Percentiles rank a stretch among this genome's conserved stretches.
Conservation (phyloP, 1,140 invertebrate genomes). For the Leptonema lineaticorne region DNA sequence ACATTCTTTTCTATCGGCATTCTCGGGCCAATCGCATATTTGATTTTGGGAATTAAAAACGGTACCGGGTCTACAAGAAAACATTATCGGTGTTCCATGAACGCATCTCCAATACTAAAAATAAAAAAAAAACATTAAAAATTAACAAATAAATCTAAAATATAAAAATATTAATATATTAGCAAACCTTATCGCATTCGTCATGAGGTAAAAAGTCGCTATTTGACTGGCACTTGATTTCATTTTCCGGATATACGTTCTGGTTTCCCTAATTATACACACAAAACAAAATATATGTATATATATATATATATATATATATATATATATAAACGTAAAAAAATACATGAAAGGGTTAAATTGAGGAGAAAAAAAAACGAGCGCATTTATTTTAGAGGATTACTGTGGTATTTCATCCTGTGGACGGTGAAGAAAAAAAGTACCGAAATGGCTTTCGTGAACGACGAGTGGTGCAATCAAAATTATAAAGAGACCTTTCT, state of each 20-base stretch:
- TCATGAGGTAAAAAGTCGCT: constrained; percentile 64
- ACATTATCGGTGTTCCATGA: constrained; percentile 70
- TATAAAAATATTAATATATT: background rate
- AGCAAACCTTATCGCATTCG: constrained; percentile 59
- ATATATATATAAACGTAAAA: background rate
- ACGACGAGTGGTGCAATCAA: background rate
- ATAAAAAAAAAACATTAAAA: background rate
- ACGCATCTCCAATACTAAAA: constrained; percentile 78
- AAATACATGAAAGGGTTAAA: too few species aligned
- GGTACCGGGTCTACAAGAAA: constrained; percentile 69
- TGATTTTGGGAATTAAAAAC: constrained; percentile 69
- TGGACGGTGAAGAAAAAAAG: too few species aligned
- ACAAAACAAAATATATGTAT: background rate
- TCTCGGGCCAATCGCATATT: constrained; percentile 79
- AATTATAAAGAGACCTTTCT: background rate
- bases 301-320: background rate
- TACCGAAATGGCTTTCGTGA: background rate
- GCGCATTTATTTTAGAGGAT: background rate
- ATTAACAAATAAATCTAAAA: background rate
- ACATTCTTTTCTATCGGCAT: constrained; percentile 65
- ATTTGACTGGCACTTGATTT: constrained; percentile 53
- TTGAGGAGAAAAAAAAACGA: background rate
- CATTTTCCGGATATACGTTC: constrained; percentile 37
- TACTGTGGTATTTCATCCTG: background rate
- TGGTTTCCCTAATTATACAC: background rate